Conservation (phyloP, 2,113 vertebrate genomes). For the Oryzias curvinotus region DNA sequence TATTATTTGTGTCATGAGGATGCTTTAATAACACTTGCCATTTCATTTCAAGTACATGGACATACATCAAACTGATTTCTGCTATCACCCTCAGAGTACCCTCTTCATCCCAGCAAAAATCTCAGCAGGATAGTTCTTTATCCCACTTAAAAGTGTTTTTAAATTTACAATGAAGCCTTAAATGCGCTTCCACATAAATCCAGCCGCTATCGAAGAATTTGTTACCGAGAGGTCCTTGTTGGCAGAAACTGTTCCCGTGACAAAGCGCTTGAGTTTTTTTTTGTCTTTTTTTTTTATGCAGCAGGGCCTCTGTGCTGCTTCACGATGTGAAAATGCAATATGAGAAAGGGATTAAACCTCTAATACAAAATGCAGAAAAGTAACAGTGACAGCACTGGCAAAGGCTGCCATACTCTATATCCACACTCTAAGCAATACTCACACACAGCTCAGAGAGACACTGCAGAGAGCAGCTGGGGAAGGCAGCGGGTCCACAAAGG, state of each 20-base stretch:
- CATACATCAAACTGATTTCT: constrained; percentile 26
- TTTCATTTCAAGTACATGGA: constrained; percentile 22
- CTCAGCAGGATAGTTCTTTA: constrained; percentile 41
- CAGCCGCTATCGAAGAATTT: constrained; percentile 44
- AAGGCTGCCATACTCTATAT: constrained; percentile 29
- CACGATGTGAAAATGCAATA: constrained; percentile 57
- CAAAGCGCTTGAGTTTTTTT: constrained; percentile 34
- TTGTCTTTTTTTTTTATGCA: neutral
- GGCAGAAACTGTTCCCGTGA: constrained; percentile 34
- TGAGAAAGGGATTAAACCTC: constrained; percentile 61
- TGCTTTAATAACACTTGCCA: constrained; percentile 7
- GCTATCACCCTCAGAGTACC: constrained; percentile 24
- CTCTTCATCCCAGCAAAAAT: constrained; percentile 31
- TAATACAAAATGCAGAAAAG: constrained; percentile 49
- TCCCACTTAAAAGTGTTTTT: constrained; percentile 53
- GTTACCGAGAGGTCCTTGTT: constrained; percentile 46
- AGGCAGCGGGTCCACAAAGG: constrained; percentile 22
- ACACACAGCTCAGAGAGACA: constrained; percentile 38
- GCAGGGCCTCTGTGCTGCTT: constrained; percentile 41
- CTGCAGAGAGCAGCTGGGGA: constrained; percentile 30
- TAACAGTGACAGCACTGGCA: constrained; percentile 33
- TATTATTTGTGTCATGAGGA: constrained; percentile 28
- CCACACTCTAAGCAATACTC: constrained; percentile 32
- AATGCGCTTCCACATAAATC: constrained; percentile 62
- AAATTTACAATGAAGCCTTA: constrained; percentile 55